Evolutionary conservation across 1,140 invertebrate species (phyloP).

Genomic region (Drosophila pandora): DNA sequence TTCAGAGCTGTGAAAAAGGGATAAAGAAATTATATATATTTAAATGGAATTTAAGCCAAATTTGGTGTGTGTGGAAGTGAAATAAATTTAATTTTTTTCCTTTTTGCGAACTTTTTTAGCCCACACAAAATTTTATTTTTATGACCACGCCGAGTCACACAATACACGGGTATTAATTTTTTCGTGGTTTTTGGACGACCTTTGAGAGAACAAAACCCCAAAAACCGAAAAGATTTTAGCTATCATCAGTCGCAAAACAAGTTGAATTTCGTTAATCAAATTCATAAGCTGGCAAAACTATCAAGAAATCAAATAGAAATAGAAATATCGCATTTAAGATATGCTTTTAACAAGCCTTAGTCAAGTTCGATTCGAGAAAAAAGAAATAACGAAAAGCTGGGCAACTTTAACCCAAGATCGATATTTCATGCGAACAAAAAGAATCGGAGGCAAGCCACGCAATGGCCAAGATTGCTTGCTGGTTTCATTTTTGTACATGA

Average conservation of each 20-base stretch:
- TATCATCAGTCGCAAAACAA: constrained; percentile 63
- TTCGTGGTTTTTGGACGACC: constrained; percentile 54
- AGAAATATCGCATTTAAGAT: constrained; percentile 40
- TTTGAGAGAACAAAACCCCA: constrained; percentile 73
- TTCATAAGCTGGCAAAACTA: constrained; percentile 61
- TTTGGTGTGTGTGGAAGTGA: constrained; percentile 21
- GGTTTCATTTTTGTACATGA: constrained; percentile 8
- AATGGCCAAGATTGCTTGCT: constrained; percentile 10
- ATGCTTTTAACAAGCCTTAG: constrained; percentile 50
- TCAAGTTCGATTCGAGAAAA: constrained; percentile 34
- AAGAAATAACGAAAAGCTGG: constrained; percentile 8
- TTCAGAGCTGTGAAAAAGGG: constrained; percentile 20
- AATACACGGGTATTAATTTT: constrained; percentile 27
- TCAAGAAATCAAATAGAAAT: constrained; percentile 40
- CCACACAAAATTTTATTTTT: constrained; percentile 42
- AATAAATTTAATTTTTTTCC: constrained; percentile 32
- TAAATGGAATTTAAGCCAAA: constrained; percentile 35
- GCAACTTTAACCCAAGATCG: constrained; percentile 28
- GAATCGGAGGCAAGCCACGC: constrained; percentile 23
- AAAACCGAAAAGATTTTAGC: constrained; percentile 44
- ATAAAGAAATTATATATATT: constrained; percentile 36
- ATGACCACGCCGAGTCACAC: constrained; percentile 42
- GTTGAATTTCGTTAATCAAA: constrained; percentile 73
- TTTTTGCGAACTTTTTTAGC: constrained; percentile 30
- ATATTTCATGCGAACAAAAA: constrained; percentile 38